Percentiles rank a stretch among this genome's conserved stretches.
Conservation (phyloP, 2,113 vertebrate species). For the Hyla sarda region DNA sequence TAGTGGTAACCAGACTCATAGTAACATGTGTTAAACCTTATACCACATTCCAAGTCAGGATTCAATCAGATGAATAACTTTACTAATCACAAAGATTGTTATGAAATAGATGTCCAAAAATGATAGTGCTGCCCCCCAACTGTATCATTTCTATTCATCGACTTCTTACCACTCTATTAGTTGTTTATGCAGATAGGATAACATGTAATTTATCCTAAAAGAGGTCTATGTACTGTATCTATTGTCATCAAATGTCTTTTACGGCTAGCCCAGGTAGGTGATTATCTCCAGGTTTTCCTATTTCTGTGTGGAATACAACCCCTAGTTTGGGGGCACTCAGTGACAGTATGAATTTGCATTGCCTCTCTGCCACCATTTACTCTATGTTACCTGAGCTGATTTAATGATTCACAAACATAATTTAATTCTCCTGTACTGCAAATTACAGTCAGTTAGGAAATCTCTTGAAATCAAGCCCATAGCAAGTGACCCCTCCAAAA, state of each 20-base stretch:
- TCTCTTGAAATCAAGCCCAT: conserved; percentile 40
- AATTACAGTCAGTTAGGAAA: conserved; percentile 40
- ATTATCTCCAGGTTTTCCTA: background rate
- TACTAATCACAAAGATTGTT: too few species aligned
- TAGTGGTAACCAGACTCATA: background rate
- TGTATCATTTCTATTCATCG: background rate
- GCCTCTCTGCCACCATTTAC: background rate
- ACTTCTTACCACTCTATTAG: too few species aligned
- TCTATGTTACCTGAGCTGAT: conserved; percentile 46
- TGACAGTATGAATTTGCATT: background rate
- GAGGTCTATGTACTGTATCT: background rate
- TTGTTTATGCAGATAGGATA: background rate
- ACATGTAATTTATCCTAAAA: background rate
- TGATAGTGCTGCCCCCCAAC: background rate
- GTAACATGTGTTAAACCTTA: background rate
- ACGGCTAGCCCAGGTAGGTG: background rate
- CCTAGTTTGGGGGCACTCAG: background rate
- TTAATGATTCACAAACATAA: conserved; percentile 46
- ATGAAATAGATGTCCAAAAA: background rate
- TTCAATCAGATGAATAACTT: background rate
- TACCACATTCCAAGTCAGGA: background rate
- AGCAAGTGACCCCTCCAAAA: conserved; percentile 38
- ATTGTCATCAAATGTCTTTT: background rate
- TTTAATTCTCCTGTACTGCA: conserved; percentile 45
- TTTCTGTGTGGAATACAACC: background rate